Evolutionary conservation across 2,797 vertebrate genomes (phyloP), one percentile per base, ranked within the genome.

Genomic region (Euphonia xanthogaster): DNA sequence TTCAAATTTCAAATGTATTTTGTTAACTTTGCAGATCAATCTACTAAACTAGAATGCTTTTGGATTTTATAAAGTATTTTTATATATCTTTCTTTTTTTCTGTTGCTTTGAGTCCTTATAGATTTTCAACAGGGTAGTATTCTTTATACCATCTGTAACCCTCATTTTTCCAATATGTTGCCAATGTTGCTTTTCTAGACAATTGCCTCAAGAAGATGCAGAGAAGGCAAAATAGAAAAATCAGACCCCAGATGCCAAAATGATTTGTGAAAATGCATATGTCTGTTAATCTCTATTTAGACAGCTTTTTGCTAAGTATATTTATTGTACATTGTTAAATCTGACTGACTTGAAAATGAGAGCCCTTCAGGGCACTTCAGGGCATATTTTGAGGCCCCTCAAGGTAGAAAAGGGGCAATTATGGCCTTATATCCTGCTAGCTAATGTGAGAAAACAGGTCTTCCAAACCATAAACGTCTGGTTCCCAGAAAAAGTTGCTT

Each of bases 61-160:
- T 80, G 54, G 58, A 83, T 82, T 83, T 76, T 71, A 77, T 48
- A 10, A 62, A 42, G 21, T 70, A 45, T 70, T 94, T 89, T 83
- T 83, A 6, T 54, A 61, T 54, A 22, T 30, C 51, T 15, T 62
- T 94, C 51, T 88, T 93, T 90, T 71, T 71, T 8, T 65, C 35
- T 92, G 12, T 83, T 86, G 28, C 66, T 92, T 62, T 2, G 1
- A 87, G 39, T 65, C 63, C 66, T 88, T 74, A 83, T 15, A 40
- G 45, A 71, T 94, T 89, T 93, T 95, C 57, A 92, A 25, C 33
- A 74, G 81, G 81, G 75, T 37, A 68, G 14, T 45, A 62, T 61
- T 91, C 75, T 82, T 92, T 83, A 65, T 65, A 45, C 62, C 87
- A 93, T 90, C 86, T 95, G 91, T 90, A 95, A 86, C 55, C 42